Evolutionary conservation across 2,888 invertebrate genomes (phyloP).

Genomic region (Cryptocephalus primarius): DNA sequence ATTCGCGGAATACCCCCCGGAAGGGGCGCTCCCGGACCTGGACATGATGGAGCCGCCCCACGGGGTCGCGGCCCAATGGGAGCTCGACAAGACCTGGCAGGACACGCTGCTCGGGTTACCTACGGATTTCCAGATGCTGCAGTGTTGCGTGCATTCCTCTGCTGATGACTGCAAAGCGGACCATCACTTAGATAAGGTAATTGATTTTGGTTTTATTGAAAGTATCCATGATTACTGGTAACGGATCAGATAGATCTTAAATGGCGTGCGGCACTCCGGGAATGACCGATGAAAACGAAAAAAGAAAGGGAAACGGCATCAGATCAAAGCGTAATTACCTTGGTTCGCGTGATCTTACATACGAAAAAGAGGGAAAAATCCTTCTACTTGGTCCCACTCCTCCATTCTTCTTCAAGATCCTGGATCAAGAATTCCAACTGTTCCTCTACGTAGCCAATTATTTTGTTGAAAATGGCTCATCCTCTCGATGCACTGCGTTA

Average conservation of each 20-base stretch:
- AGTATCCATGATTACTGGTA: too few relatives aligned
- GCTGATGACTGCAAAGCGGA: constrained; percentile 27
- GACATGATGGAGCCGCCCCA: constrained; percentile 20
- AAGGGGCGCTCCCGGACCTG: constrained; percentile 32
- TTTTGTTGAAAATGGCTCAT: too few relatives aligned
- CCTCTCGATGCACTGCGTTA: constrained; percentile 41
- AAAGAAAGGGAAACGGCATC: too few relatives aligned
- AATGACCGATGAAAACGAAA: too few relatives aligned
- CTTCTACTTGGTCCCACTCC: too few relatives aligned
- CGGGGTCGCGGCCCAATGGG: constrained; percentile 36
- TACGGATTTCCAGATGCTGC: constrained; percentile 28
- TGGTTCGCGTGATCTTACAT: too few relatives aligned
- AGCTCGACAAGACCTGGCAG: constrained; percentile 37
- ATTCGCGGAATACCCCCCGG: constrained; percentile 31
- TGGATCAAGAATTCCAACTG: constrained; percentile 40
- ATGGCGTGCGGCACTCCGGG: too few relatives aligned
- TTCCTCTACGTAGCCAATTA: constrained; percentile 37
- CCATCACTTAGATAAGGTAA: constrained; percentile 27
- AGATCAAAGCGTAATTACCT: too few relatives aligned
- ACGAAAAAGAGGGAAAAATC: too few relatives aligned
- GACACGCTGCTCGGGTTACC: constrained; percentile 34
- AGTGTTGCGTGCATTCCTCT: constrained; percentile 27
- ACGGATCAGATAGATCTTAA: too few relatives aligned
- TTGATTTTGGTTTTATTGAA: background rate
- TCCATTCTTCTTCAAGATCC: constrained; percentile 27